These are phyloP conservation scores for Sebastes paucispinis DNA, from an alignment of 2,797 vertebrate genomes.

Conservation along the genomic window DNA sequence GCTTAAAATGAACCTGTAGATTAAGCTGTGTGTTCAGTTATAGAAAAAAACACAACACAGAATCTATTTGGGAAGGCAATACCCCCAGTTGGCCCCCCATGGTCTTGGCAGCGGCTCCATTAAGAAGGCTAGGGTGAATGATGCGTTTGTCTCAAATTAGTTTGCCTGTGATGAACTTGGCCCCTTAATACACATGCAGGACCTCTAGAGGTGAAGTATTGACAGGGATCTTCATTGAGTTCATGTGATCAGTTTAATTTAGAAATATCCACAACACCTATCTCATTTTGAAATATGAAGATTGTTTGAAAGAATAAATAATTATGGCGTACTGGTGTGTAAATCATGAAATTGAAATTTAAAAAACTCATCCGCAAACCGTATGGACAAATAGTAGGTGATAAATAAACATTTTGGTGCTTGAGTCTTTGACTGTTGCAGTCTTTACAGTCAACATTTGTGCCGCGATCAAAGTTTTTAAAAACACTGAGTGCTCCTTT, in stretches of 20 bases:
- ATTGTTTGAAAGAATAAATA: neutral
- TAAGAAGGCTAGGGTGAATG: neutral
- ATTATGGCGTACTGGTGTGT: neutral
- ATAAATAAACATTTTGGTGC: neutral
- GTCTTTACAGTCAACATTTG: neutral
- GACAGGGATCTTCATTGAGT: neutral
- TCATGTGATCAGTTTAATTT: neutral
- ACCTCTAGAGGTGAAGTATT: neutral
- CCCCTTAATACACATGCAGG: neutral
- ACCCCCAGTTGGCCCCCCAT: neutral
- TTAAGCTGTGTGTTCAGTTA: neutral
- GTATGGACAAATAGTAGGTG: neutral
- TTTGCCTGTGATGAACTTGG: neutral
- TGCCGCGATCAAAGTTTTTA: neutral
- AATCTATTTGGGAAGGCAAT: neutral
- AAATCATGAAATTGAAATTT: neutral
- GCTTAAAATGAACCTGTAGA: neutral
- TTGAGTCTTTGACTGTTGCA: neutral
- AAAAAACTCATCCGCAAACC: neutral
- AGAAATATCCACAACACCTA: neutral
- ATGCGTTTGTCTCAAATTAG: slow-evolving; percentile 17
- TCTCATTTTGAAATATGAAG: neutral
- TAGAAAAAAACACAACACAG: neutral
- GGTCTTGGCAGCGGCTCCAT: neutral
- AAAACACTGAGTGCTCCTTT: neutral